Percentiles rank a stretch among this genome's conserved stretches.
phyloP scores from a whole-genome alignment of 2,888 invertebrate species.

The Euproctis similis region DNA sequence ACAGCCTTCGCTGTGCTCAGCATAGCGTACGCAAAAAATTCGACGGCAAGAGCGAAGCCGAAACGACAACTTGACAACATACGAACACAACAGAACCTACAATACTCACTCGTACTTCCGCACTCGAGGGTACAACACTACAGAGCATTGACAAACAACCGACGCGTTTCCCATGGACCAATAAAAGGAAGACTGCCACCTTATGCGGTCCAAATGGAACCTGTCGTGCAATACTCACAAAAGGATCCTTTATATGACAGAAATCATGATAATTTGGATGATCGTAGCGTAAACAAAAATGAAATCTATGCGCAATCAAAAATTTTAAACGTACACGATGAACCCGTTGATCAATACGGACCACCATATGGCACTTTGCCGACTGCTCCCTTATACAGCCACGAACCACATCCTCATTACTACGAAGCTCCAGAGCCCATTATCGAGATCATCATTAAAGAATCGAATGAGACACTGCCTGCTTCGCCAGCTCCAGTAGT shows the following conservation, averaged over 20 bases:
- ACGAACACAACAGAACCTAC: slow-evolving; percentile 75
- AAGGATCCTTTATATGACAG: slow-evolving; percentile 85
- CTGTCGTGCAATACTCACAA: slow-evolving; percentile 85
- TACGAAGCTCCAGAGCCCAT: slow-evolving; percentile 90
- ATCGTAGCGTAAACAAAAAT: slow-evolving; percentile 57
- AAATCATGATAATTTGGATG: slow-evolving; percentile 65
- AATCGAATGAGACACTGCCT: slow-evolving; percentile 88
- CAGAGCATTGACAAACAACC: slow-evolving; percentile 65
- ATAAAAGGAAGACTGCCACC: slow-evolving; percentile 77
- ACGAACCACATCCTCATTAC: slow-evolving; percentile 68
- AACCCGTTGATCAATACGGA: slow-evolving; percentile 60
- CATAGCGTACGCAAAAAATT: slow-evolving; percentile 64
- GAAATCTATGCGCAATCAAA: slow-evolving; percentile 68
- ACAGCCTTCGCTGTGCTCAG: slow-evolving; percentile 74
- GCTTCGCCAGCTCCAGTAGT: slow-evolving; percentile 76
- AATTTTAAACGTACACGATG: slow-evolving; percentile 62
- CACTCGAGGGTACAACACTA: slow-evolving; percentile 73
- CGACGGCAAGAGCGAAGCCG: slow-evolving; percentile 69
- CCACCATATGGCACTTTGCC: slow-evolving; percentile 61
- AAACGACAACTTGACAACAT: slow-evolving; percentile 71
- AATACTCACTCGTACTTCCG: slow-evolving; percentile 76
- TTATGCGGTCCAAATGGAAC: slow-evolving; percentile 88
- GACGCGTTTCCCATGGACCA: slow-evolving; percentile 71
- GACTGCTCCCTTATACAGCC: slow-evolving; percentile 67
- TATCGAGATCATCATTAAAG: slow-evolving; percentile 93